These are phyloP conservation scores for Ceratina japonica DNA, from an alignment of 1,140 invertebrate genomes.

Conservation along the genomic window DNA sequence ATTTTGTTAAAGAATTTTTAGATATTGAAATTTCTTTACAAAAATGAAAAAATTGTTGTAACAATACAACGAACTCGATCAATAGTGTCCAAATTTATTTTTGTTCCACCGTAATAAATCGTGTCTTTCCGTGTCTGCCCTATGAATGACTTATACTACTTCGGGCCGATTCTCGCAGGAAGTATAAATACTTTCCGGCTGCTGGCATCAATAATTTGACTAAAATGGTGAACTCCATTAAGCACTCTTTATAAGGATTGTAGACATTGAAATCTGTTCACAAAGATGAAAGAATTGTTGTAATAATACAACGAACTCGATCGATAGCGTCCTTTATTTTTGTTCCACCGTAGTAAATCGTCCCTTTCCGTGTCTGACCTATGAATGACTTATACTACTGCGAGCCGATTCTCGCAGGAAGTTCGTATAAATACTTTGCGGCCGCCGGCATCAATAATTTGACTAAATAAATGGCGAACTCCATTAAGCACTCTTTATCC, in stretches of 20 bases:
- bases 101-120: neutral
- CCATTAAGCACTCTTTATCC: neutral
- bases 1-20: no score
- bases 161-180: neutral
- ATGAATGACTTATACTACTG: conserved; percentile 30
- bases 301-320: no score
- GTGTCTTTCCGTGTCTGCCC: neutral
- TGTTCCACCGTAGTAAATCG: neutral
- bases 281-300: no score
- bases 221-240: neutral
- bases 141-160: conserved; percentile 30
- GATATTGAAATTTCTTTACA: no score
- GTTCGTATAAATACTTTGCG: neutral
- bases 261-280: no score
- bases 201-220: neutral
- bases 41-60: no score
- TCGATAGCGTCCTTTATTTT: no score
- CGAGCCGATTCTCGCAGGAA: neutral
- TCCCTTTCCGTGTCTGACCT: neutral
- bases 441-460: neutral
- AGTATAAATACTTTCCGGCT: neutral
- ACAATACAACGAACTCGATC: no score
- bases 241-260: neutral
- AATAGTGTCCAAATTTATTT: no score
- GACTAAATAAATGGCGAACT: neutral